Conservation (phyloP, 1,140 invertebrate species). For the Cotesia glomerata region DNA sequence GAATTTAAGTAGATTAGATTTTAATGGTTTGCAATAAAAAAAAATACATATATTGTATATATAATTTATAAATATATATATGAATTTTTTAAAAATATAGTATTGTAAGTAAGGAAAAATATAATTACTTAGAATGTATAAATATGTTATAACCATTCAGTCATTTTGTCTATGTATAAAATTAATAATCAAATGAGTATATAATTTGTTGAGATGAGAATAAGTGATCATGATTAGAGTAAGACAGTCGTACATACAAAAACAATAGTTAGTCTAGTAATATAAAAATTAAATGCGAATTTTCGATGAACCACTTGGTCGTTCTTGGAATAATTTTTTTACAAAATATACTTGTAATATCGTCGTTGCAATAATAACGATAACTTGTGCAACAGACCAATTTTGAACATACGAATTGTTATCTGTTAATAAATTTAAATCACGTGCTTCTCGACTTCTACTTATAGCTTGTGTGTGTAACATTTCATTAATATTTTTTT, state of each 20-base stretch:
- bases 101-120: no score
- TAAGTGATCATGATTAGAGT: no score
- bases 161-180: no score
- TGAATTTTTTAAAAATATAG: slow-evolving; percentile 31
- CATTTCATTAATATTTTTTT: slow-evolving; percentile 86
- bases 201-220: no score
- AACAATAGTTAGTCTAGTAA: background rate
- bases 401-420: slow-evolving; percentile 86
- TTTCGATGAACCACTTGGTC: slow-evolving; percentile 68
- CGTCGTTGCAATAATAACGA: slow-evolving; percentile 80
- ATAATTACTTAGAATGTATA: no score
- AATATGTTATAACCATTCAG: no score
- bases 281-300: slow-evolving; percentile 63
- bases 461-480: slow-evolving; percentile 81
- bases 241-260: no score
- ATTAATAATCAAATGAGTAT: no score
- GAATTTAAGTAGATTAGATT: no score
- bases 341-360: slow-evolving; percentile 87
- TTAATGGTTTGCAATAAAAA: slow-evolving; percentile 27
- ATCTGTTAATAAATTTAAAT: slow-evolving; percentile 79
- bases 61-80: background rate
- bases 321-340: slow-evolving; percentile 83
- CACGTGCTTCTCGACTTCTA: slow-evolving; percentile 77
- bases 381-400: slow-evolving; percentile 86
- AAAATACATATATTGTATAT: slow-evolving; percentile 28